Evolutionary conservation across 2,797 vertebrate genomes (phyloP), one percentile per base, ranked within the genome.

Genomic region (Scolopax bukidnonensis): DNA sequence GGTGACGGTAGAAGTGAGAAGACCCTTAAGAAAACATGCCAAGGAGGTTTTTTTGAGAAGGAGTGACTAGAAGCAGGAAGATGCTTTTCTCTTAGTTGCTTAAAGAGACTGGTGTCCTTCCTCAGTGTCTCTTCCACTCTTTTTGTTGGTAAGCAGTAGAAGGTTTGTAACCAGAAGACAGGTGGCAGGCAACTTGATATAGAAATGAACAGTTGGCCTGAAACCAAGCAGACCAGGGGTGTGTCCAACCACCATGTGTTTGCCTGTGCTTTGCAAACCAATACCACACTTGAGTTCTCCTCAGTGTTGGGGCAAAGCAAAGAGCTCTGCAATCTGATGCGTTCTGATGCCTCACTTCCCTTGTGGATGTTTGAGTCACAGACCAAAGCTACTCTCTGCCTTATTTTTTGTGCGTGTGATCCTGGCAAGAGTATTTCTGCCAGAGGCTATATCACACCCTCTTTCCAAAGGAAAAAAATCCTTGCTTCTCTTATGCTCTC

Each of bases 181-280:
- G 71, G 71, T 71, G 63, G 68, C 75, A 75, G 61, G 60, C n/a
- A 73, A 1, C n/a, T 92, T 43, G 45, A 33, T 60, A 6, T 1
- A 40, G 81, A 87, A 76, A 51, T 20, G 54, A 71, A 36, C 45
- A 21, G 25, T 56, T 75, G 79, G 43, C 75, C 78, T 81, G 76
- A 89, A 86, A 57, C 40, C 38, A 94, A 76, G 78, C 40, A 64
- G 83, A 80, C 16, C 54, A 92, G 43, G 47, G 67, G 32, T 13
- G 60, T 82, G 59, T 82, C 38, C 69, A 70, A 50, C 33, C 43
- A 70, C 61, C 47, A 19, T 23, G 21, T 33, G 43, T 48, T 87
- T 90, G 40, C 32, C 51, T 53, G 56, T 85, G 57, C 73, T 90
- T 95, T 93, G 87, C 85, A 80, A 93, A 89, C 47, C 65, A 86